Base-by-base conservation (phyloP, 2,888 invertebrate species). In the Nomada fabriciana region DNA sequence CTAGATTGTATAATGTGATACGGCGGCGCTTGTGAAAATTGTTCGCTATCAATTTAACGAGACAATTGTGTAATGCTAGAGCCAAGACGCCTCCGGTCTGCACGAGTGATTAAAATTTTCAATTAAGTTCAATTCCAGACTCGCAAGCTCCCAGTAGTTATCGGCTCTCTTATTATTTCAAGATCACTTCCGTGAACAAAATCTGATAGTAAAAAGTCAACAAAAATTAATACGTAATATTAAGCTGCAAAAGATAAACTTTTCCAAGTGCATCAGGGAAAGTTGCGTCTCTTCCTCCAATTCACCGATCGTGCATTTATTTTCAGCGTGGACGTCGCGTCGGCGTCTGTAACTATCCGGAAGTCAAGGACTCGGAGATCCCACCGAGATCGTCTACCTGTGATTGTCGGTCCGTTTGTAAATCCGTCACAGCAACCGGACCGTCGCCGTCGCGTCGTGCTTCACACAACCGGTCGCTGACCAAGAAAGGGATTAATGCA, bases 81-180 rank as follows among this genome's bases (percentile, higher is more conserved):
- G 47, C n/a, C 11, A 60, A 57, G 55, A 65, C 60, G 50, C 50
- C 50, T 61, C 18, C 36, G 50, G 20, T n/a, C 55, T 47, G 20
- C 50, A 20, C 25, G 59, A 64, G 47, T 57, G 76, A 84, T 88
- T 86, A 78, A 86, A 85, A 85, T 85, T 83, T 81, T 80, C 84
- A 87, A 86, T 90, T 86, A 83, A 64, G 72, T 50, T 75, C 84
- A 86, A 89, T 86, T 36, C 78, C 69, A 83, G 71, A 20, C 65
- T 86, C 59, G 74, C 85, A 75, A 61, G 47, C 18, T 59, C 67
- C 20, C 29, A 71, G 57, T 72, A 43, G 15, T 25, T 63, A 18
- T 36, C 59, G 10, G 13, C 20, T 29, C 55, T 15, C 43, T 47
- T 43, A 57, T 25, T 15, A 25, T 23, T 18, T 13, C 42, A 7